Evolutionary conservation across 1,140 invertebrate genomes (phyloP), one percentile per base, ranked within the genome.

Genomic region (Apis florea): DNA sequence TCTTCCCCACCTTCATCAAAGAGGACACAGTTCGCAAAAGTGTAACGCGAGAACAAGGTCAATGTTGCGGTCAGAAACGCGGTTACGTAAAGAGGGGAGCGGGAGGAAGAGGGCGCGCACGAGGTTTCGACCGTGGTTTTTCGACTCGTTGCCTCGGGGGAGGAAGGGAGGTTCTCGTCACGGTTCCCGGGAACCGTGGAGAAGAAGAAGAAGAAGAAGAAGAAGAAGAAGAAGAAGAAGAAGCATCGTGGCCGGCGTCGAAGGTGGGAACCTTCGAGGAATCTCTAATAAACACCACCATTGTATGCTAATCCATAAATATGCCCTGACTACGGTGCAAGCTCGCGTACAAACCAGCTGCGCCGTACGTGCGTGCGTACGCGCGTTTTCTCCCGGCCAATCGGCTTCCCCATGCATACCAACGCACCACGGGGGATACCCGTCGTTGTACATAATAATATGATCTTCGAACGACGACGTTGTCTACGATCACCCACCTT

Each of bases 261-360:
- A 79, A 87, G 86, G 86, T 88, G 86, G 86, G 59, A 88, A 87
- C 85, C 86, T 85, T 88, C 85, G 83, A 87, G 77, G 86, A 87
- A 88, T 88, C 85, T 88, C 86, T 88, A 88, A 88, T 88, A 88
- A 88, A 88, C 85, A 88, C 86, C 69, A 79, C 83, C 85, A 88
- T 88, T 88, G 86, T 88, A 88, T 88, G 86, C 85, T 88, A 88
- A 88, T 88, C 83, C 85, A 87, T 87, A 88, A 88, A 88, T 88
- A 87, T 88, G 85, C 85, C 67, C 86, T 66, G 83, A 79, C 73
- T 79, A 87, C 85, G 86, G 85, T 87, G 85, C 85, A 88, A 87
- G 85, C 85, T 88, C 77, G 86, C 85, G 85, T 87, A 87, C 85
- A 84, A 87, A 87, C 85, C 86, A 88, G 86, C 86, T 87, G 85